A percentile compares a stretch with the other conserved stretches of the same genome.
Conservation (phyloP, 2,113 vertebrate genomes). For the Myrmophylax atrothorax region DNA sequence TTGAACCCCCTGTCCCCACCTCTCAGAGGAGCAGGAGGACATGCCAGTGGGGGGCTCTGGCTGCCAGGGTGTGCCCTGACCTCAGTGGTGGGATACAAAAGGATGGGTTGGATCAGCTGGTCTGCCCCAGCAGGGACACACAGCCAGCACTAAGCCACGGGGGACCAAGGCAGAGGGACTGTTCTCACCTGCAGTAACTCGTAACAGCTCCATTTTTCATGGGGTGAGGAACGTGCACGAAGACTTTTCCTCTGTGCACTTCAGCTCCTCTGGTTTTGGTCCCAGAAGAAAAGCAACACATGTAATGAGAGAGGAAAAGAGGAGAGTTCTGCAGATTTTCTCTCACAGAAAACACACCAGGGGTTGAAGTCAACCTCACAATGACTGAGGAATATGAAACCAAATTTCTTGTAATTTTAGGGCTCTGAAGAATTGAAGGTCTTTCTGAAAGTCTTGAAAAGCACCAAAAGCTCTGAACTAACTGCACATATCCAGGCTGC, state of each 20-base stretch:
- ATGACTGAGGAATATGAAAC: not conserved
- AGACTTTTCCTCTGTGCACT: not conserved
- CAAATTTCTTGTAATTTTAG: not conserved
- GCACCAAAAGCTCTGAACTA: not conserved
- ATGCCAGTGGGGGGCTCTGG: not conserved
- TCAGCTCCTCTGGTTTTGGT: not conserved
- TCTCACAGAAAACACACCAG: not conserved
- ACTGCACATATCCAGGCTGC: not conserved
- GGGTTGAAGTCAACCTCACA: not conserved
- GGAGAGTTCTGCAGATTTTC: not conserved
- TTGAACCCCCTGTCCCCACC: not conserved
- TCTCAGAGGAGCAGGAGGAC: not conserved
- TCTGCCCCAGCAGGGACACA: not conserved
- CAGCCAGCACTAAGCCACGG: not conserved
- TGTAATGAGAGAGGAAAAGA: not conserved
- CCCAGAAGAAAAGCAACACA: not conserved
- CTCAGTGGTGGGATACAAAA: not conserved
- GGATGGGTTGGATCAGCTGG: not conserved
- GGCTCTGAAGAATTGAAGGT: not conserved
- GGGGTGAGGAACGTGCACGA: not conserved
- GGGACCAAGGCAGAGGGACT: fast-evolving
- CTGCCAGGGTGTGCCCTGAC: not conserved
- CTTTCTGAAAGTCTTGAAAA: not conserved
- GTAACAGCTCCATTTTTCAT: not conserved
- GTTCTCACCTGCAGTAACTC: not conserved